Base-by-base conservation (phyloP, 53 echinoderm and acorn worm species). In the Actinopyga echinites region DNA sequence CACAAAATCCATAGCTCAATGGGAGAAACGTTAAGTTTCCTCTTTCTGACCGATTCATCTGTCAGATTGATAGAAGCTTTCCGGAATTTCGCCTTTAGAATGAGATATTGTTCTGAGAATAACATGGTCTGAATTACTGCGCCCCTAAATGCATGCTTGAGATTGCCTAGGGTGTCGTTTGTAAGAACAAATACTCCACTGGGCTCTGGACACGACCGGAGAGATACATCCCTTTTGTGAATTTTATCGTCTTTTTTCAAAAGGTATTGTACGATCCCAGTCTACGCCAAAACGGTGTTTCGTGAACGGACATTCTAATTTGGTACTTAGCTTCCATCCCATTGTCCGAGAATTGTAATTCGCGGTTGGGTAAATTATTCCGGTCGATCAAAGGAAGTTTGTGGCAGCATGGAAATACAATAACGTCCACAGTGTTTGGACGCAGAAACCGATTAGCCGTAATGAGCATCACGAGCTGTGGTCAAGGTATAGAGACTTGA, bases 241-340 rank as follows among this genome's bases (percentile, higher is more conserved):
- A 15, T 71, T 65, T 71, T 71, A 44, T 71, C 71, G 71, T 44
- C 40, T 71, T 40, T 22, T 44, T 71, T 5, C 21, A 49, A 49
- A 49, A 49, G 49, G 49, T 17, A 49, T 49, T 49, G 49, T 49
- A 49, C 49, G 49, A 17, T 15, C 49, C 49, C 49, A 13, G 17
- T 49, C 49, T 49, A 49, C 49, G 17, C 49, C 49, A 49, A 49
- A 49, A 49, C 63, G 71, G 71, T 71, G 42, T 42, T 44, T 71
- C 40, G 71, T 40, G 42, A 71, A 71, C 22, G 23, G 26, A 71
- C 71, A 71, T 71, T 40, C 71, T 40, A 71, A 40, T 71, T 71
- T 40, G 71, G 15, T 68, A 71, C 42, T 71, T 38, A 71, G 9
- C 71, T 35, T 71, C 13, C 40, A 71, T 24, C 22, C 71, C 24